Conservation (phyloP, 2,797 vertebrate species). For the Heliangelus exortis region DNA sequence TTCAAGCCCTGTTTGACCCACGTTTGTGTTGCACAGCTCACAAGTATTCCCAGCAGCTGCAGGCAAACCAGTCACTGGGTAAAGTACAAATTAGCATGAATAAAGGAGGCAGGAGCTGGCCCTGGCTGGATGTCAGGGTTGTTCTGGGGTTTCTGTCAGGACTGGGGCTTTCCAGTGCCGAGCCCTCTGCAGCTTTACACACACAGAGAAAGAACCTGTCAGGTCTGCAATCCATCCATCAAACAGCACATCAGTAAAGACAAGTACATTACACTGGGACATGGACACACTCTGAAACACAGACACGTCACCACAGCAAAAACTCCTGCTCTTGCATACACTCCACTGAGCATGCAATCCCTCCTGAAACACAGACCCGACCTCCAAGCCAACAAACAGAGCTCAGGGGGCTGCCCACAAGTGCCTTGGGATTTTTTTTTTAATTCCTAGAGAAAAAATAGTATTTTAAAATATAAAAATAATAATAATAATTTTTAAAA, state of each 20-base stretch:
- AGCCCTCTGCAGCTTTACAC: background rate
- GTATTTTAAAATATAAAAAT: background rate
- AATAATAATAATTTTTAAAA: background rate
- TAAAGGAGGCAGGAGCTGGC: background rate
- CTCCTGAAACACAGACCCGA: conserved; percentile 11
- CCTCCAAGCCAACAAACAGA: background rate
- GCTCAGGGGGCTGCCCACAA: background rate
- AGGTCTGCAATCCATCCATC: conserved; percentile 10
- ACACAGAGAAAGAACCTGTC: background rate
- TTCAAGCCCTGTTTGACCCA: background rate
- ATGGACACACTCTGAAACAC: background rate
- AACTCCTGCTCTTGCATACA: background rate
- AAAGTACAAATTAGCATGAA: background rate
- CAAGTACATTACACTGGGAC: conserved; percentile 15
- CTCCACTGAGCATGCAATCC: background rate
- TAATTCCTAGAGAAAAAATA: background rate
- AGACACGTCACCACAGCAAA: background rate
- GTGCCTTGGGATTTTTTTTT: background rate
- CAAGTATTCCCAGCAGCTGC: background rate
- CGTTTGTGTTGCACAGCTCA: background rate
- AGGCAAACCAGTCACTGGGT: background rate
- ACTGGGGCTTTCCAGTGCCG: no score
- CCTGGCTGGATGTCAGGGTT: background rate
- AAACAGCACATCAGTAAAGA: conserved; percentile 10
- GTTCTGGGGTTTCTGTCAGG: background rate